Conservation (phyloP, 2,888 invertebrate genomes). For the Patella pellucida region DNA sequence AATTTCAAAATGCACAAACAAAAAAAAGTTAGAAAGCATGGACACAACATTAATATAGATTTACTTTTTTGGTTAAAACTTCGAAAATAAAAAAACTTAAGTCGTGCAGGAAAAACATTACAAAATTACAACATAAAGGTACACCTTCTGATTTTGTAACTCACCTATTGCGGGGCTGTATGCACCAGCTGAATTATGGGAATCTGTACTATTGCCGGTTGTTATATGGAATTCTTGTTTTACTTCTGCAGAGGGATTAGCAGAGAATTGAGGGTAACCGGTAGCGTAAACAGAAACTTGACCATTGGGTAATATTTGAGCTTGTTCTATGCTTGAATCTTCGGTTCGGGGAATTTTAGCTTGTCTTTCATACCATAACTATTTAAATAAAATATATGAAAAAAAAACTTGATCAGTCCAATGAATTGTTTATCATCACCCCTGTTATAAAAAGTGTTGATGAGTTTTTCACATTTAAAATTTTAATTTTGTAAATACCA, state of each 20-base stretch:
- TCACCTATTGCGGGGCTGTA: conserved; percentile 33
- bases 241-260: conserved; percentile 21
- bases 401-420: too few species aligned
- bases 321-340: conserved; percentile 20
- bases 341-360: conserved; percentile 29
- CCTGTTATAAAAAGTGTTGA: too few species aligned
- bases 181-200: conserved; percentile 30
- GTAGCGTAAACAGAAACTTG: conserved; percentile 27
- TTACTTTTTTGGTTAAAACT: not conserved
- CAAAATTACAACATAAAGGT: too few species aligned
- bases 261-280: conserved; percentile 20
- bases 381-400: too few species aligned
- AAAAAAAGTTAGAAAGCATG: too few species aligned
- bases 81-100: not conserved
- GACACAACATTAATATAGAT: not conserved
- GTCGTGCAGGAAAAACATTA: not conserved
- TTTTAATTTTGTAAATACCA: not conserved
- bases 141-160: conserved; percentile 12
- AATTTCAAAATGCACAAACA: too few species aligned
- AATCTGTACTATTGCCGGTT: conserved; percentile 20
- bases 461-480: not conserved
- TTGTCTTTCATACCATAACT: conserved; percentile 26
- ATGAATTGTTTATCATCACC: too few species aligned
- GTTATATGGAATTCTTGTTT: conserved; percentile 29
- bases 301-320: conserved; percentile 32